Evolutionary conservation across 1,140 invertebrate genomes (phyloP).

Genomic region (Brachionus calyciflorus): DNA sequence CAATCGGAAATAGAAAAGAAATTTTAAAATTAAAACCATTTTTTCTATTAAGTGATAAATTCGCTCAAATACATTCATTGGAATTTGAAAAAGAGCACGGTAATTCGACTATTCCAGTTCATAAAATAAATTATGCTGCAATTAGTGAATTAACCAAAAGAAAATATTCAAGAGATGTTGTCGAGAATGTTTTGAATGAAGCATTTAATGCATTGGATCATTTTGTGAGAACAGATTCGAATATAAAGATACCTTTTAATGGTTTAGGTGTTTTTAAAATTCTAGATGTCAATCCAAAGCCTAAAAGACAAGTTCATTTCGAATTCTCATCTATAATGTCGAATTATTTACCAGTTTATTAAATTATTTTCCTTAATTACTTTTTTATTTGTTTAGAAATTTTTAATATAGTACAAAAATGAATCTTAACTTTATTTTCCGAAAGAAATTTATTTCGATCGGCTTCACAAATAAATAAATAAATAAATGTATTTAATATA

Average conservation of each 20-base stretch:
- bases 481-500: too few relatives aligned
- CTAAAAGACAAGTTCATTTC: conserved; percentile 31
- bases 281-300: conserved; percentile 18
- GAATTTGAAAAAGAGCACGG: conserved; percentile 16
- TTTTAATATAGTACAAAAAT: too few relatives aligned
- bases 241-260: neutral
- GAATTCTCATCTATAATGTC: conserved; percentile 18
- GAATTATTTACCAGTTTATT: conserved; percentile 8
- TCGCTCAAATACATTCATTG: conserved; percentile 9
- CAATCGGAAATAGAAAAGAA: conserved; percentile 41
- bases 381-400: too few relatives aligned
- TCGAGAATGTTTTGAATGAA: conserved; percentile 7
- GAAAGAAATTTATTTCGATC: too few relatives aligned
- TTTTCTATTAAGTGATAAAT: conserved; percentile 35
- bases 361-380: neutral
- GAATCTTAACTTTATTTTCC: too few relatives aligned
- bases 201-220: conserved; percentile 23
- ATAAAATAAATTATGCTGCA: conserved; percentile 17
- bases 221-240: neutral
- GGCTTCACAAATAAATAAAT: too few relatives aligned
- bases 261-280: conserved; percentile 23
- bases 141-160: conserved; percentile 23
- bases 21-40: conserved; percentile 22
- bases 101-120: conserved; percentile 33
- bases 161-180: conserved; percentile 34